Base-by-base conservation (phyloP, 2,797 vertebrate species). In the Gouania willdenowi region DNA sequence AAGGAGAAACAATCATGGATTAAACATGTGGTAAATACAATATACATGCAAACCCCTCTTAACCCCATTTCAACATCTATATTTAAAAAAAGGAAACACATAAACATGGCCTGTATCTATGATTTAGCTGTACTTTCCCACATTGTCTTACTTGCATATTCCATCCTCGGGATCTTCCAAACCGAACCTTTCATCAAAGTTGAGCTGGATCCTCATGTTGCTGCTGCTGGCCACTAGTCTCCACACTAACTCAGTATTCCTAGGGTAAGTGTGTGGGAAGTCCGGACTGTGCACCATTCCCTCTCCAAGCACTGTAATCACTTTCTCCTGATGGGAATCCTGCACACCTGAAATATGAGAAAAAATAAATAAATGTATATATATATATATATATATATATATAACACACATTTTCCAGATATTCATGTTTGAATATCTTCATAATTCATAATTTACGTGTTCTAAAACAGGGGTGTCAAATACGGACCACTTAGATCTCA, bases 161-260 rank as follows among this genome's bases (percentile, higher is more conserved):
- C 91, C 93, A 33, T 94, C 93, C 82, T 99, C 96, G 10, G 95
- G 91, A 65, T 99, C 96, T 79, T 99, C 96, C 57, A 99, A 89
- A 56, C 96, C 95, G 68, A 99, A 99, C 35, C 85, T 85, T 46
- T 94, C 89, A 77, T 99, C 96, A 68, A 99, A 99, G 41, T 85
- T 92, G 56, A 99, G 88, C 38, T 94, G 94, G 84, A 99, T 95
- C 87, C 88, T 91, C 56, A 90, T 88, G 44, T 92, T 89, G 75
- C 83, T 84, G 75, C 83, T 84, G 28, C 79, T 65, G 1, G 94
- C 91, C 58, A 94, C 89, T 17, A 99, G 86, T 77, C 90, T 92
- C 96, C 96, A 99, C 39, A 91, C 85, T 71, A 95, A 56, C 41
- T 82, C 83, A 5, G 75, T 95, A 55, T 91, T 93, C 66, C 95